Percentiles rank a stretch among this genome's conserved stretches.
Conservation (phyloP, 64 coral and sea anemone species). For the Montipora sp. region DNA sequence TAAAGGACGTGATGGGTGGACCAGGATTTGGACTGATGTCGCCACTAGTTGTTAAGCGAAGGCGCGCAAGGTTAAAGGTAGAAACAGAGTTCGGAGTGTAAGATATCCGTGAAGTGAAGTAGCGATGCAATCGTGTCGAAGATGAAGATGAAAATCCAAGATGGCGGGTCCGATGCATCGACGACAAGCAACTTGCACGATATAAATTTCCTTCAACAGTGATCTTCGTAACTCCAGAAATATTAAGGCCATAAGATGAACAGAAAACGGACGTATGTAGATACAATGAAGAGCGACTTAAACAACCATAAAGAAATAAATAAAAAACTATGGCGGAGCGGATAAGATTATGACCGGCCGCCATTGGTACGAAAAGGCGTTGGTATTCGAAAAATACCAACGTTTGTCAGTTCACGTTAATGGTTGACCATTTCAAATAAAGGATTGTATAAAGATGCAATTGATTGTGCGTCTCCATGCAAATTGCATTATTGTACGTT, state of each 20-base stretch:
- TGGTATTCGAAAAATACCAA: too few species aligned
- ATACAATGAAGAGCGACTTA: conserved; percentile 20
- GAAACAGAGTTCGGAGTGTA: conserved; percentile 23
- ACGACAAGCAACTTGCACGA: not conserved
- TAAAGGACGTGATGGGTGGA: conserved; percentile 13
- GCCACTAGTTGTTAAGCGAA: conserved; percentile 34
- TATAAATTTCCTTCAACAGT: conserved; percentile 1
- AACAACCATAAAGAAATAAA: conserved; percentile 16
- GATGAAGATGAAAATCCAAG: conserved; percentile 9
- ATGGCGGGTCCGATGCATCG: conserved; percentile 12
- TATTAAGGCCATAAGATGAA: conserved; percentile 5
- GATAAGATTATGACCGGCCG: not conserved
- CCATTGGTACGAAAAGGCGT: too few species aligned
- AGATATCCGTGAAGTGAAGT: conserved; percentile 35
- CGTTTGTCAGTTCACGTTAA: too few species aligned
- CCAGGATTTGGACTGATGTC: conserved; percentile 22
- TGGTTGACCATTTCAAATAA: too few species aligned
- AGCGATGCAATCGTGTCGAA: conserved; percentile 14
- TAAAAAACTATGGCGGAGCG: conserved; percentile 27
- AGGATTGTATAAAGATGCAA: too few species aligned
- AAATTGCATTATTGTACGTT: too few species aligned
- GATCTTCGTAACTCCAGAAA: conserved; percentile 20
- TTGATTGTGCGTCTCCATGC: too few species aligned
- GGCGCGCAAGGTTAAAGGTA: conserved; percentile 5
- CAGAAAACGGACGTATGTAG: conserved; percentile 15